Base-by-base conservation (phyloP, 1,140 invertebrate genomes). In the Sycobia sp. region DNA sequence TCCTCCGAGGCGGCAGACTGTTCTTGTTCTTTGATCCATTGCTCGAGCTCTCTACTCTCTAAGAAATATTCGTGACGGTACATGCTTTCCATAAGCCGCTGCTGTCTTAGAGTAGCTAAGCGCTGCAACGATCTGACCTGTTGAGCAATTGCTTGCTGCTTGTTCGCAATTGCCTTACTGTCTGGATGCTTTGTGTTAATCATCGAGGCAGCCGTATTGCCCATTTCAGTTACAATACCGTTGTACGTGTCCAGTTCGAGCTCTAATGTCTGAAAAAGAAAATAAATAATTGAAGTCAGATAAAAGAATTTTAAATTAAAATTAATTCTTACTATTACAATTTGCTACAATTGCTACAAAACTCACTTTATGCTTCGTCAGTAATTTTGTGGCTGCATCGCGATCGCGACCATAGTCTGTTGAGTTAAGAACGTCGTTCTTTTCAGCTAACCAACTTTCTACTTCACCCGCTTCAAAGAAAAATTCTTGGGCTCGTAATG, bases 21-120 rank as follows among this genome's bases (percentile, higher is more conserved):
- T 78, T 95, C 89, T 76, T 98, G 94, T 74, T 98, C 95, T 65
- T 90, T 88, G 32, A 99, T 97, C 95, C 96, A 99, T 68, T 89
- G 87, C 72, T 97, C 94, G 55, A 98, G 85, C 73, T 98, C 95
- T 54, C 89, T 86, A 62, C 89, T 91, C 79, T 99, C 97, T 0
- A 91, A 82, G 73, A 97, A 89, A 77, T 97, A 99, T 73, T 97
- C 95, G 75, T 97, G 95, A 62, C 94, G 84, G 76, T 92, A 92
- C 73, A 97, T 89, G 34, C 92, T 95, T 76, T 96, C 93, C 81
- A 97, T 93, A 0, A 98, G 82, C 16, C 91, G 88, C 64, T 91
- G 88, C 72, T 95, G 91, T 55, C 95, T 82, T 14, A 89, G 85
- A 5, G 87, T 89, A 0, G 93, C 92, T 51, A 93, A 79, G 67